A percentile compares a stretch with the other conserved stretches of the same genome.
Evolutionary conservation across 2,888 invertebrate species (phyloP).

Genomic region (Caenorhabditis sp.): DNA sequence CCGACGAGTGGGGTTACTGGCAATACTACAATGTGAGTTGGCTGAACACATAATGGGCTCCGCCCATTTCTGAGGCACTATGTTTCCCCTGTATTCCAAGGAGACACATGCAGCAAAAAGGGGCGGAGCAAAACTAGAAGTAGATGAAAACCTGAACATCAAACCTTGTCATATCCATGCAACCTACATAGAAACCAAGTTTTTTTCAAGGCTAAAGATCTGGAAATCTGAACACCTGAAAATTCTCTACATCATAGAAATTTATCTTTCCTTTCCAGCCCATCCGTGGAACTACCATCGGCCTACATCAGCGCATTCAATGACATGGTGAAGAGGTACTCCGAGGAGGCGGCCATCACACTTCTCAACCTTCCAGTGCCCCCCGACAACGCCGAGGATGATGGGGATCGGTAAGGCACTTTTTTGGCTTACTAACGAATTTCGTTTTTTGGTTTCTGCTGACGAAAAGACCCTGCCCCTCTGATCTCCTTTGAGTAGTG

Average conservation of each 20-base stretch:
- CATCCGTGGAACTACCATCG: slow-evolving; percentile 77
- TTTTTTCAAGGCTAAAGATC: not conserved
- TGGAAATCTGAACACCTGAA: not conserved
- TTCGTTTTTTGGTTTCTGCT: too few relatives aligned
- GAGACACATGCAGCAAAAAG: too few relatives aligned
- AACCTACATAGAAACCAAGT: too few relatives aligned
- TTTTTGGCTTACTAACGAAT: too few relatives aligned
- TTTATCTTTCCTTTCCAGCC: slow-evolving; percentile 59
- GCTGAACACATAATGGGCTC: too few relatives aligned
- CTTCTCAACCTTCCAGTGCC: slow-evolving; percentile 95
- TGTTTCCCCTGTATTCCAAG: too few relatives aligned
- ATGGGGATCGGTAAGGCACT: slow-evolving; percentile 77
- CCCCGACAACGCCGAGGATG: slow-evolving; percentile 85
- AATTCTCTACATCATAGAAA: not conserved
- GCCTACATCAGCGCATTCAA: slow-evolving; percentile 83
- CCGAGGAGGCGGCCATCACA: slow-evolving; percentile 91
- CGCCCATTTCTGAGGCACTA: too few relatives aligned
- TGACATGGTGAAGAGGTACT: slow-evolving; percentile 89
- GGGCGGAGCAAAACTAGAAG: too few relatives aligned
- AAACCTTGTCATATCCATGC: too few relatives aligned
- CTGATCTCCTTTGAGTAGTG: too few relatives aligned
- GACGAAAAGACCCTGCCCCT: too few relatives aligned
- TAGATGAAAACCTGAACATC: too few relatives aligned
- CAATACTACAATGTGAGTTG: slow-evolving; percentile 51
- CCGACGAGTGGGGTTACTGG: slow-evolving; percentile 29